Percentiles rank a stretch among this genome's conserved stretches.
Conservation (phyloP, 1,140 invertebrate genomes). For the Coelopa frigida region DNA sequence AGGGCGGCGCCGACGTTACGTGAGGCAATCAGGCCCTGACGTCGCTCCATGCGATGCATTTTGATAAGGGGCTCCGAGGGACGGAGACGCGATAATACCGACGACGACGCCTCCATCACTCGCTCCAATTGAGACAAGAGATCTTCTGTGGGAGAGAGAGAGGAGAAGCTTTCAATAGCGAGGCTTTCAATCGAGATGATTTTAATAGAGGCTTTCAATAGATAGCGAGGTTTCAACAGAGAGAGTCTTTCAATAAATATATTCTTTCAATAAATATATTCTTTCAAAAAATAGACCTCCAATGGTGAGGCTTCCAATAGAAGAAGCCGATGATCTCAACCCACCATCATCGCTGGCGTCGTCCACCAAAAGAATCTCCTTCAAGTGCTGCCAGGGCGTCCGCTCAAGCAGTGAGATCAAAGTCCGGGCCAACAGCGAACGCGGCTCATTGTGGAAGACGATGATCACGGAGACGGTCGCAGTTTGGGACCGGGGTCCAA, state of each 20-base stretch:
- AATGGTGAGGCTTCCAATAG: not conserved
- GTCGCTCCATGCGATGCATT: conserved; percentile 52
- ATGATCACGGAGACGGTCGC: conserved; percentile 64
- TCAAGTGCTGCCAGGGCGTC: conserved; percentile 64
- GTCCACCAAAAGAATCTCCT: conserved; percentile 91
- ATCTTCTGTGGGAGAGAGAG: not conserved
- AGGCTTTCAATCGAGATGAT: not conserved
- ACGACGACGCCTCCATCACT: too few species aligned
- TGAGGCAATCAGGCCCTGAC: conserved; percentile 73
- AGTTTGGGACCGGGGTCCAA: too few species aligned
- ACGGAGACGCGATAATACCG: not conserved
- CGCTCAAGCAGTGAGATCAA: conserved; percentile 67
- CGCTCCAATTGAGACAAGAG: not conserved
- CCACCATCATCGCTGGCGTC: conserved; percentile 72
- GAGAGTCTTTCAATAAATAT: too few species aligned
- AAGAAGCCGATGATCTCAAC: conserved; percentile 4
- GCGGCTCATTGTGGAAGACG: conserved; percentile 79
- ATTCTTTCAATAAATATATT: not conserved
- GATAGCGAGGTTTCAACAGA: not conserved
- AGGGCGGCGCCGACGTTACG: conserved; percentile 58
- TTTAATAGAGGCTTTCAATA: not conserved
- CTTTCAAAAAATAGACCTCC: not conserved
- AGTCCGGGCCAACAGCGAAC: conserved; percentile 69
- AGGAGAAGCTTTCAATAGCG: conserved; percentile 6
- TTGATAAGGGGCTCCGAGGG: conserved; percentile 1